These are phyloP conservation scores for Coluber constrictor DNA, from an alignment of 2,797 vertebrate genomes.

Conservation along the genomic window DNA sequence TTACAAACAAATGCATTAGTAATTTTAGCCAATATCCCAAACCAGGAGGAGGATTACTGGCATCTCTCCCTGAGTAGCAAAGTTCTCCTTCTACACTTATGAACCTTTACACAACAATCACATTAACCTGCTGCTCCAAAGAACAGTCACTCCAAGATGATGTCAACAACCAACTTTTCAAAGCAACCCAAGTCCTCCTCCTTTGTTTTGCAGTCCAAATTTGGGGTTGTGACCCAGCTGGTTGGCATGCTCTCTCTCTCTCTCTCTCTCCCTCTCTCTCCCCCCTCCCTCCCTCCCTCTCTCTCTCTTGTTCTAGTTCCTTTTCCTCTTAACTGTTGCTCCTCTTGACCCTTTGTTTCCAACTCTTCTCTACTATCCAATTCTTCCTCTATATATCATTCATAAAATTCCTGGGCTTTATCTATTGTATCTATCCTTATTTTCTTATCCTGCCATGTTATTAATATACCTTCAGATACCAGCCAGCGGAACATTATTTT, in stretches of 20 bases:
- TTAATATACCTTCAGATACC: too few relatives aligned
- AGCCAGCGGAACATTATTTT: too few relatives aligned
- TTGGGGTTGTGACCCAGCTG: slow-evolving; percentile 67
- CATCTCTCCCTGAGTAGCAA: background rate
- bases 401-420: too few relatives aligned
- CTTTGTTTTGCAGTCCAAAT: slow-evolving; percentile 57
- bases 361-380: too few relatives aligned
- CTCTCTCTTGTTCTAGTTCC: too few relatives aligned
- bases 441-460: too few relatives aligned
- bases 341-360: too few relatives aligned
- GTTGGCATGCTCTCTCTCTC: background rate
- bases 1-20: background rate
- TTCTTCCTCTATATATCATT: too few relatives aligned
- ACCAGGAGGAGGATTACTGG: background rate
- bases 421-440: too few relatives aligned
- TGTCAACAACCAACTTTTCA: slow-evolving; percentile 8
- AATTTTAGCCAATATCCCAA: background rate
- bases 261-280: too few relatives aligned
- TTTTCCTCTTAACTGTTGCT: too few relatives aligned
- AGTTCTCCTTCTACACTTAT: background rate
- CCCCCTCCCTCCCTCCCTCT: too few relatives aligned
- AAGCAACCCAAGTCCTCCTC: slow-evolving; percentile 25
- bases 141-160: slow-evolving; percentile 30
- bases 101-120: background rate
- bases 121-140: slow-evolving; percentile 17